Conservation (phyloP, 2,113 vertebrate species). For the Amazona guildingii region DNA sequence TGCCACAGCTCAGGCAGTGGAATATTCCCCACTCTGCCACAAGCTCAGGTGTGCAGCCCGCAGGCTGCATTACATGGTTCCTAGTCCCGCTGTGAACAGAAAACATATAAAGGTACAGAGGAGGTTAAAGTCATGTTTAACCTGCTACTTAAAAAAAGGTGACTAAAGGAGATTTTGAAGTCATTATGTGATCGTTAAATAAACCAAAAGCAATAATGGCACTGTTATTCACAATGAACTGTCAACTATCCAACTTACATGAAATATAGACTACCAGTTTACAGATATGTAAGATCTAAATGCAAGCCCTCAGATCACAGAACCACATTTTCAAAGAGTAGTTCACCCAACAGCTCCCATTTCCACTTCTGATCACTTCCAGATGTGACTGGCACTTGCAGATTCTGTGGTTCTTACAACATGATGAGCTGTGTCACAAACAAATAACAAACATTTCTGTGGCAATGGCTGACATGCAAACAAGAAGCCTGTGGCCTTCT, state of each 20-base stretch:
- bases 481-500: neutral
- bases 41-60: neutral
- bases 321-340: neutral
- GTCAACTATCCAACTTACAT: neutral
- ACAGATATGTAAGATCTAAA: neutral
- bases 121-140: neutral
- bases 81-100: neutral
- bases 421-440: conserved; percentile 37
- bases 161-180: neutral
- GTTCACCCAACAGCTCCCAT: neutral
- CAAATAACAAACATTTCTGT: conserved; percentile 48
- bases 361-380: conserved; percentile 43
- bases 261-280: neutral
- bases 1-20: neutral
- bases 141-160: neutral
- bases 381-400: neutral
- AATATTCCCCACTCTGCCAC: neutral
- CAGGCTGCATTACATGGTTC: rapidly evolving
- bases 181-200: neutral
- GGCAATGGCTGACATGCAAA: neutral
- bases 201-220: conserved; percentile 15
- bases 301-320: neutral
- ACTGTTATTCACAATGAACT: neutral
- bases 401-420: conserved; percentile 6
- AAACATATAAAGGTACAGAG: neutral